phyloP scores from a whole-genome alignment of 2,888 invertebrate species.

The Sphecodes monilicornis region DNA sequence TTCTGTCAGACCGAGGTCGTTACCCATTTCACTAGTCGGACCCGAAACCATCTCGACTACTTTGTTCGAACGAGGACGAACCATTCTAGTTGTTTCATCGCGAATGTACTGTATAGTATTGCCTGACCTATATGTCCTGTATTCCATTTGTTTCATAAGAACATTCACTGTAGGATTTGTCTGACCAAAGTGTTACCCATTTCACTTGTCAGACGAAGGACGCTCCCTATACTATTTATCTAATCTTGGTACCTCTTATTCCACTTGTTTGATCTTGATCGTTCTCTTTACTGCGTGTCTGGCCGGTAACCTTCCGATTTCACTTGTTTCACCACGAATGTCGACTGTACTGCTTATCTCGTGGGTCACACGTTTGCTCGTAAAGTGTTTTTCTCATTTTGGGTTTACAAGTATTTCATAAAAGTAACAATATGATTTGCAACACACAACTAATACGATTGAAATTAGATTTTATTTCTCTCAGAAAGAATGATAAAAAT shows the following conservation, averaged over 20 bases:
- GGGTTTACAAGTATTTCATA: too few species aligned
- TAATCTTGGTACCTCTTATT: constrained; percentile 4
- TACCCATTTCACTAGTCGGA: background rate
- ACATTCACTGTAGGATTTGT: background rate
- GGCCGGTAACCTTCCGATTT: background rate
- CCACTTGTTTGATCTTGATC: background rate
- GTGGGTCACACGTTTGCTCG: background rate
- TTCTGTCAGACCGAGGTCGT: constrained; percentile 3
- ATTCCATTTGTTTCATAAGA: background rate
- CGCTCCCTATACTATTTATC: background rate
- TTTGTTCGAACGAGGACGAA: constrained; percentile 8
- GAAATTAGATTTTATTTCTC: too few species aligned
- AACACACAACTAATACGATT: background rate
- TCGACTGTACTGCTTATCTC: background rate
- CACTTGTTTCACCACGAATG: background rate
- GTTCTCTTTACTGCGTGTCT: background rate
- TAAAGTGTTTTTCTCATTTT: background rate
- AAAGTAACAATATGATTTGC: background rate
- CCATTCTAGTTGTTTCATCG: constrained; percentile 10
- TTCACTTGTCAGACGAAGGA: background rate
- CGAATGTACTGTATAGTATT: background rate
- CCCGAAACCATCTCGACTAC: background rate
- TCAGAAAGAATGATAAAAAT: background rate
- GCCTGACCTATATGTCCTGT: background rate
- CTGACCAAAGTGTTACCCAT: background rate